A percentile compares a stretch with the other conserved stretches of the same genome.
phyloP scores from a whole-genome alignment of 2,797 vertebrate species.

The Danionella dracula region DNA sequence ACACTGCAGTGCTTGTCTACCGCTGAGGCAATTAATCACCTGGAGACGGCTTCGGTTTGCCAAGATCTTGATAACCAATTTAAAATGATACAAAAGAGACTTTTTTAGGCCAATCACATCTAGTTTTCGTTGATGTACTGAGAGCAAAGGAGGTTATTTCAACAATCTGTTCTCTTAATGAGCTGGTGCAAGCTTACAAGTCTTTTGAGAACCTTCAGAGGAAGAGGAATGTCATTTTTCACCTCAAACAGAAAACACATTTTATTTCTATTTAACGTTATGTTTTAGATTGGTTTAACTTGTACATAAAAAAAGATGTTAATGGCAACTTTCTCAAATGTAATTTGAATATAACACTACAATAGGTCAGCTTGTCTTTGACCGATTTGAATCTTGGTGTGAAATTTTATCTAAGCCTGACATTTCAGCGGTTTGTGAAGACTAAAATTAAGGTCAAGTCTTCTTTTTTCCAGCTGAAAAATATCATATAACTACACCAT shows the following conservation, averaged over 20 bases:
- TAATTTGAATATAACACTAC: too few relatives aligned
- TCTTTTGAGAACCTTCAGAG: not conserved
- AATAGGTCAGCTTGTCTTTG: too few relatives aligned
- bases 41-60: slow-evolving; percentile 35
- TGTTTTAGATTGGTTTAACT: too few relatives aligned
- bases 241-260: not conserved
- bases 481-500: too few relatives aligned
- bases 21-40: slow-evolving; percentile 45
- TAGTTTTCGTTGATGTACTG: slow-evolving; percentile 19
- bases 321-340: too few relatives aligned
- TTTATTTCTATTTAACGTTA: too few relatives aligned
- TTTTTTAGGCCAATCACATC: slow-evolving; percentile 25
- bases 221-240: slow-evolving; percentile 3
- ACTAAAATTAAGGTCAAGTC: too few relatives aligned
- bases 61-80: slow-evolving; percentile 35
- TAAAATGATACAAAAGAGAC: slow-evolving; percentile 41
- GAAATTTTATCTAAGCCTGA: too few relatives aligned
- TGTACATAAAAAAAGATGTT: not conserved
- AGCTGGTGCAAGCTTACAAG: slow-evolving; percentile 18
- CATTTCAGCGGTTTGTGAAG: too few relatives aligned
- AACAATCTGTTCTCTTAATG: slow-evolving; percentile 38
- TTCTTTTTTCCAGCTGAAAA: too few relatives aligned
- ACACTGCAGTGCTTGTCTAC: slow-evolving; percentile 37
- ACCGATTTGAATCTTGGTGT: too few relatives aligned
- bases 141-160: slow-evolving; percentile 34